A percentile compares a stretch with the other conserved stretches of the same genome.
Evolutionary conservation across 2,797 vertebrate species (phyloP).

Genomic region (Cossypha heuglini): DNA sequence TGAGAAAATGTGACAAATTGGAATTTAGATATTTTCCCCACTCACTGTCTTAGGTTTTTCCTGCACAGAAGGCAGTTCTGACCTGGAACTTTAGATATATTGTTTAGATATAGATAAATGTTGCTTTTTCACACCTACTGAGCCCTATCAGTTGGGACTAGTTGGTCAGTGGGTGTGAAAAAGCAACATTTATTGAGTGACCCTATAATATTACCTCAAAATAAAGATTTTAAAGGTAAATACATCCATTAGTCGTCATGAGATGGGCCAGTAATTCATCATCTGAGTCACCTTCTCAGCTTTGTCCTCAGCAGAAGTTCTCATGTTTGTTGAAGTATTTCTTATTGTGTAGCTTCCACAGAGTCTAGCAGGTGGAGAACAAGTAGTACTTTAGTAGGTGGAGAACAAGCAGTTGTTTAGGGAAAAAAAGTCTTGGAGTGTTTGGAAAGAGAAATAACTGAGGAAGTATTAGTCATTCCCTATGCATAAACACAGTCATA

Average conservation of each 20-base stretch:
- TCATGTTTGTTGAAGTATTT: not conserved
- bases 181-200: not conserved
- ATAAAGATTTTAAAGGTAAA: not conserved
- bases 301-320: not conserved
- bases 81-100: not conserved
- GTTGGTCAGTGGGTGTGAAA: not conserved
- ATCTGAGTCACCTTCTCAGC: not conserved
- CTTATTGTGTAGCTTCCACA: not conserved
- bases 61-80: not conserved
- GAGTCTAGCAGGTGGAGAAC: not conserved
- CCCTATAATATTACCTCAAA: not conserved
- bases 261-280: not conserved
- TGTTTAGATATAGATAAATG: not conserved
- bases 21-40: not conserved
- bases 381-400: not conserved
- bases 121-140: not conserved
- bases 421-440: not conserved
- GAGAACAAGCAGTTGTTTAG: not conserved
- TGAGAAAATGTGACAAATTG: not conserved
- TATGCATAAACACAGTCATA: not conserved
- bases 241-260: not conserved
- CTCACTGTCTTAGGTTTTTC: not conserved
- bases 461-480: constrained; percentile 16
- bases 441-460: constrained; percentile 13
- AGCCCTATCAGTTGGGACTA: not conserved